phyloP scores from a whole-genome alignment of 2,113 vertebrate genomes.

The Cervus canadensis region DNA sequence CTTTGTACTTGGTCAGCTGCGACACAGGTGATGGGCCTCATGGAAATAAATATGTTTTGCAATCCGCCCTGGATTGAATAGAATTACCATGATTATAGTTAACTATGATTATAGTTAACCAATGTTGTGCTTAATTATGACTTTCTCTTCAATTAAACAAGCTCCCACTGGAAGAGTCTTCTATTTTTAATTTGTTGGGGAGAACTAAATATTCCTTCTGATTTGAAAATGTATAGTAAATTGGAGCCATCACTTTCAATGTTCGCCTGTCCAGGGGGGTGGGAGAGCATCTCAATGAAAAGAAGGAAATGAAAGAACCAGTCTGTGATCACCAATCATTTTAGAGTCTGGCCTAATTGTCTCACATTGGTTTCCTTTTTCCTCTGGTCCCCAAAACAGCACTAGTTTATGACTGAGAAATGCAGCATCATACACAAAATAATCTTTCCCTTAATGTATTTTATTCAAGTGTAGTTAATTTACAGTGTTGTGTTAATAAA shows the following conservation, averaged over 20 bases:
- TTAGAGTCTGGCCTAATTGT: neutral
- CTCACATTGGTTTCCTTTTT: neutral
- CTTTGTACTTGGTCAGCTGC: neutral
- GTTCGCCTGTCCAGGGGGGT: neutral
- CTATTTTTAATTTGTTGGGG: neutral
- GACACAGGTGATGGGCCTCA: fast-evolving
- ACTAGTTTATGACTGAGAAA: neutral
- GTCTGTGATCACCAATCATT: fast-evolving
- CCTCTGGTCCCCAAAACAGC: too few relatives aligned
- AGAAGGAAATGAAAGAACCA: neutral
- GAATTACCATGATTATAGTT: neutral
- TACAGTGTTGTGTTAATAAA: neutral
- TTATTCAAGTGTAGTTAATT: neutral
- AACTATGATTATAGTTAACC: neutral
- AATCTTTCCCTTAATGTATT: neutral
- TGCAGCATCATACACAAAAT: neutral
- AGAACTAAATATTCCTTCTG: neutral
- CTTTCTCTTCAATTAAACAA: neutral
- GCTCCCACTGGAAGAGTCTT: neutral
- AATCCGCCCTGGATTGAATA: too few relatives aligned
- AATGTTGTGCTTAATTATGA: neutral
- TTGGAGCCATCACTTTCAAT: too few relatives aligned
- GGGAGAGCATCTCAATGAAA: neutral
- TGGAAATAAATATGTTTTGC: neutral
- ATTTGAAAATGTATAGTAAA: neutral